Conservation (phyloP, 2,797 vertebrate species). For the Apogon hyalosoma region DNA sequence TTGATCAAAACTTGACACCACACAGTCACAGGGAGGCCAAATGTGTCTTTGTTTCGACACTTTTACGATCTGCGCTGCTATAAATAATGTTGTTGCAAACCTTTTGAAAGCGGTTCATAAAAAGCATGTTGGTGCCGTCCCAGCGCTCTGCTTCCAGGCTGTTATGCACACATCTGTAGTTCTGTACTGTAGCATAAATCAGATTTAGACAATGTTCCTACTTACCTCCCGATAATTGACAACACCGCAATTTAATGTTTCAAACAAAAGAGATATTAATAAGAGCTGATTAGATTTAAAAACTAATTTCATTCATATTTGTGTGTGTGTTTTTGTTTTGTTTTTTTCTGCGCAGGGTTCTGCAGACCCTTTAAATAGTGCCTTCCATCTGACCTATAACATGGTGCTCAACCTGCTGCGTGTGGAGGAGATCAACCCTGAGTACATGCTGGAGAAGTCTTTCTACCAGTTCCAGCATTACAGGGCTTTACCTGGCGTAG, state of each 20-base stretch:
- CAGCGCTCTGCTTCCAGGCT: slow-evolving; percentile 1
- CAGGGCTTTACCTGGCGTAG: slow-evolving; percentile 93
- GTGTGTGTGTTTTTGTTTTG: neutral
- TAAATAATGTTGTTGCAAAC: slow-evolving; percentile 34
- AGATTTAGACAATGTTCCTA: slow-evolving; percentile 7
- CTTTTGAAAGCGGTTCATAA: slow-evolving; percentile 34
- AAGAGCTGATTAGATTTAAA: neutral
- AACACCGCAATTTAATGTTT: no score
- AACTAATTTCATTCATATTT: neutral
- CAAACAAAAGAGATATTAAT: neutral
- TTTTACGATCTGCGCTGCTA: slow-evolving; percentile 19
- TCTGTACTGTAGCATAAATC: neutral
- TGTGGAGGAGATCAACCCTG: slow-evolving; percentile 98
- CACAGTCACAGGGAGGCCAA: slow-evolving; percentile 12
- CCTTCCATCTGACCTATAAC: slow-evolving; percentile 97
- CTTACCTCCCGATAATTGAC: slow-evolving; percentile 7
- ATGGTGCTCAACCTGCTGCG: slow-evolving; percentile 97
- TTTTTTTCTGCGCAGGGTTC: slow-evolving; percentile 84
- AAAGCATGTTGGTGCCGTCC: slow-evolving; percentile 30
- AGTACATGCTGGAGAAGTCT: slow-evolving; percentile 98
- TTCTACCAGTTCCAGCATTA: slow-evolving; percentile 99
- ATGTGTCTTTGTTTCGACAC: slow-evolving; percentile 37
- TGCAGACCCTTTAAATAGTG: slow-evolving; percentile 95
- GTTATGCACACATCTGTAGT: slow-evolving; percentile 14
- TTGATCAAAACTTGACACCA: slow-evolving; percentile 31